Evolutionary conservation across 2,797 vertebrate species (phyloP).

Genomic region (Acipenser ruthenus): DNA sequence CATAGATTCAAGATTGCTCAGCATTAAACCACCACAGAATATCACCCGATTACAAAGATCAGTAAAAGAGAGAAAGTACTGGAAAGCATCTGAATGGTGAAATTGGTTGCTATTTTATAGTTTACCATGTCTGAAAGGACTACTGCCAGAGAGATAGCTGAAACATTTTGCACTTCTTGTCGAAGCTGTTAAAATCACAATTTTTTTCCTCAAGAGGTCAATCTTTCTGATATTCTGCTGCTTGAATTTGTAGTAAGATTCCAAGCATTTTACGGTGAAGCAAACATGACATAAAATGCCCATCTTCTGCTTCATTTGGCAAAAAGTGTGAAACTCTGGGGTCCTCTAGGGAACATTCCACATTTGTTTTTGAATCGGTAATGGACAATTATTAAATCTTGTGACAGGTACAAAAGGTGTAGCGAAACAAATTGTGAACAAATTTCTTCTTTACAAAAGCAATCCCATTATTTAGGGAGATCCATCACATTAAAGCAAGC

Average conservation of each 20-base stretch:
- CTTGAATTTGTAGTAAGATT: constrained; percentile 16
- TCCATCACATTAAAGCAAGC: background rate
- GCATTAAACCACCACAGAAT: constrained; percentile 2
- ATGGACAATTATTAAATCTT: constrained; percentile 17
- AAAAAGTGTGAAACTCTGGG: constrained; percentile 17
- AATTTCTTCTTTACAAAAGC: background rate
- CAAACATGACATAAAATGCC: constrained; percentile 18
- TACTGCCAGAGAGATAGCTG: constrained; percentile 4
- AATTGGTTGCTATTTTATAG: constrained; percentile 16
- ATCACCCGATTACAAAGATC: constrained; percentile 13
- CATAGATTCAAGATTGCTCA: constrained; percentile 1
- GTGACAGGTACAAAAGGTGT: background rate
- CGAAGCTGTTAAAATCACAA: constrained; percentile 11
- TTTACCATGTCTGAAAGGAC: constrained; percentile 7
- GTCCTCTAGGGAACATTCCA: constrained; percentile 16
- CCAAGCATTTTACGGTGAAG: constrained; percentile 13
- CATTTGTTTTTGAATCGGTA: constrained; percentile 20
- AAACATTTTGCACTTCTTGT: constrained; percentile 16
- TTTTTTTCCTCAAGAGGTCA: constrained; percentile 6
- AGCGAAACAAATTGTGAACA: background rate
- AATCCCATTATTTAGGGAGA: constrained; percentile 11
- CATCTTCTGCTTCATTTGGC: constrained; percentile 14
- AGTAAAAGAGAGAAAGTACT: constrained; percentile 11
- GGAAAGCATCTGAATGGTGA: constrained; percentile 18
- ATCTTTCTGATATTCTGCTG: constrained; percentile 11